These are phyloP conservation scores for Calidris pygmaea DNA, from an alignment of 2,113 vertebrate genomes.

Conservation along the genomic window DNA sequence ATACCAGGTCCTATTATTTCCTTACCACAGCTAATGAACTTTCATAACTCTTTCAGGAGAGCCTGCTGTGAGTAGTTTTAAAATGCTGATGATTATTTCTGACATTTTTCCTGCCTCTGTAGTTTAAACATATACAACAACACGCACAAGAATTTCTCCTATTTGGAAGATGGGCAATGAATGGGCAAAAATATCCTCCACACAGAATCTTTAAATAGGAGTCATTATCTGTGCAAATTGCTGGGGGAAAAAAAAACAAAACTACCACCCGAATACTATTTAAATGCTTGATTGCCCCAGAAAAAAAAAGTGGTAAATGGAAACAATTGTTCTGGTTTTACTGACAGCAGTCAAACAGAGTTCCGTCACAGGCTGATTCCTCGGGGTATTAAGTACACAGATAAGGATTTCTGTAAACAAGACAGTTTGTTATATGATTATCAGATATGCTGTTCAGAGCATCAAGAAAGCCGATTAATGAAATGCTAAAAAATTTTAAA, in stretches of 20 bases:
- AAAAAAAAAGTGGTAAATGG: not conserved
- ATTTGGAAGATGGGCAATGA: slow-evolving; percentile 1
- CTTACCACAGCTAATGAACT: not conserved
- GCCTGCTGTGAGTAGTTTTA: not conserved
- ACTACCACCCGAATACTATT: not conserved
- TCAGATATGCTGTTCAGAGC: not conserved
- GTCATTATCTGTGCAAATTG: slow-evolving; percentile 7
- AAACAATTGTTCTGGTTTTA: slow-evolving; percentile 7
- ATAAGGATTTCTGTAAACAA: not conserved
- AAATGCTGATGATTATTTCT: not conserved
- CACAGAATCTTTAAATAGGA: slow-evolving; percentile 21
- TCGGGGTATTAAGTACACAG: not conserved
- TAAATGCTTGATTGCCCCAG: slow-evolving; percentile 28
- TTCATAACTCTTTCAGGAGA: not conserved
- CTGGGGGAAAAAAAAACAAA: not conserved
- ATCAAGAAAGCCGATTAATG: not conserved
- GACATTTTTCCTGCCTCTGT: not conserved
- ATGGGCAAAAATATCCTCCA: slow-evolving; percentile 28
- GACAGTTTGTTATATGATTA: not conserved
- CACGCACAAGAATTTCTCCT: not conserved
- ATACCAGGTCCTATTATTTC: not conserved
- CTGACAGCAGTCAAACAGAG: not conserved
- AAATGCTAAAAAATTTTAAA: not conserved
- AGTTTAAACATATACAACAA: not conserved
- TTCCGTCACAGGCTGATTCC: not conserved